Base-by-base conservation (phyloP, 1,140 invertebrate genomes). In the Euborellia annulipes region DNA sequence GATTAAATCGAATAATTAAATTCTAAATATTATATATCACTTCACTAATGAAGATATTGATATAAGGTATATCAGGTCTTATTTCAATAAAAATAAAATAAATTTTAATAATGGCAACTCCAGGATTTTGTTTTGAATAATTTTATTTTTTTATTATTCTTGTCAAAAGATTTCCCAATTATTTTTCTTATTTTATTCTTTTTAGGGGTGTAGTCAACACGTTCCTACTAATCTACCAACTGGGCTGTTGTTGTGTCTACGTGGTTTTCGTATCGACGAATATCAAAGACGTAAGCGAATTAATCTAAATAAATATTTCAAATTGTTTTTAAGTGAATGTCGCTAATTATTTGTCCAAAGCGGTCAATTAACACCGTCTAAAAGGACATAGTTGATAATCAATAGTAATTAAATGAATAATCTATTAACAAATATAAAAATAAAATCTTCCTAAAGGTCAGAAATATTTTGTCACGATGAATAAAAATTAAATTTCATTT, bases 171-270 rank as follows among this genome's bases (percentile, higher is more conserved):
- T 17, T 14, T 20, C 11, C 30, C 32, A 36, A 14, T 13, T 8
- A 51, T 27, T 20, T 27, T 40, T 27, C n/a, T 39, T 36, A 17
- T 37, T 38, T 48, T 51, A 39, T 49, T 52, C 36, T 17, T 54
- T 57, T 9, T 55, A 76, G 74, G 13, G 65, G 69, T 46, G 52
- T 74, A 17, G 68, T 78, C 3, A 82, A 82, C 51, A 52, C 62
- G 0, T 83, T 86, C 55, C 66, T 91, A 14, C 62, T 87, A 47
- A 67, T 88, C 39, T 88, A 86, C 54, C 88, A 92, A 62, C 62
- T 90, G 55, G 87, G 87, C 23, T 83, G 85, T 48, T 89, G 87
- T 57, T 87, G 84, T 62, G 85, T 90, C 3, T 92, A 92, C 59
- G 74, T 85, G 18, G 78, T 91, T 0, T 91, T 92, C 58, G 79